A percentile compares a stretch with the other conserved stretches of the same genome.
Conservation (phyloP, 1,140 invertebrate species). For the Leptinotarsa texana region DNA sequence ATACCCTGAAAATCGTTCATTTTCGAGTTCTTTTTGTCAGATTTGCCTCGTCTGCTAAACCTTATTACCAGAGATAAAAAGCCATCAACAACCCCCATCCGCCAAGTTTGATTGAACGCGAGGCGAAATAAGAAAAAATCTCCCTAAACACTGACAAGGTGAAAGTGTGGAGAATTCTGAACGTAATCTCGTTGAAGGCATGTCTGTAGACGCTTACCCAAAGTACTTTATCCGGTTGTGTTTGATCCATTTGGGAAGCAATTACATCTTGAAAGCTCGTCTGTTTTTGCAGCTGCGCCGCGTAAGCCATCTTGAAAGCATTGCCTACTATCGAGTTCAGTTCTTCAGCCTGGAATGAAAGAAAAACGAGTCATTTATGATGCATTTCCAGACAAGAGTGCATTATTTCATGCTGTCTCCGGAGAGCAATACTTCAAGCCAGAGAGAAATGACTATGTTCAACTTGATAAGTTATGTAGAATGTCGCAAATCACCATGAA, state of each 20-base stretch:
- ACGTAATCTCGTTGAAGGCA: background rate
- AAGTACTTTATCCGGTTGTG: conserved; percentile 51
- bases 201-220: conserved; percentile 44
- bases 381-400: background rate
- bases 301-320: conserved; percentile 91
- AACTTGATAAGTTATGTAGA: too few relatives aligned
- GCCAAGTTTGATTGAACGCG: background rate
- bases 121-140: background rate
- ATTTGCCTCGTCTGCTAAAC: background rate
- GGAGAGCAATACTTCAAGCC: too few relatives aligned
- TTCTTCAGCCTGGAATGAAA: conserved; percentile 76
- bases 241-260: conserved; percentile 53
- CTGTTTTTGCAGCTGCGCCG: conserved; percentile 76
- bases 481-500: too few relatives aligned
- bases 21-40: background rate
- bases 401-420: background rate
- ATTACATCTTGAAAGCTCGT: conserved; percentile 60
- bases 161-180: conserved; percentile 5
- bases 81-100: background rate
- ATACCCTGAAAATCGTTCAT: too few relatives aligned
- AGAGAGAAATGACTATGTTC: too few relatives aligned
- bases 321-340: conserved; percentile 85
- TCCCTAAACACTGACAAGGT: too few relatives aligned
- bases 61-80: background rate
- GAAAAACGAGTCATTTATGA: conserved; percentile 29